These are phyloP conservation scores for Dinothrombium tinctorium DNA, from an alignment of 1,140 invertebrate genomes.

Conservation along the genomic window DNA sequence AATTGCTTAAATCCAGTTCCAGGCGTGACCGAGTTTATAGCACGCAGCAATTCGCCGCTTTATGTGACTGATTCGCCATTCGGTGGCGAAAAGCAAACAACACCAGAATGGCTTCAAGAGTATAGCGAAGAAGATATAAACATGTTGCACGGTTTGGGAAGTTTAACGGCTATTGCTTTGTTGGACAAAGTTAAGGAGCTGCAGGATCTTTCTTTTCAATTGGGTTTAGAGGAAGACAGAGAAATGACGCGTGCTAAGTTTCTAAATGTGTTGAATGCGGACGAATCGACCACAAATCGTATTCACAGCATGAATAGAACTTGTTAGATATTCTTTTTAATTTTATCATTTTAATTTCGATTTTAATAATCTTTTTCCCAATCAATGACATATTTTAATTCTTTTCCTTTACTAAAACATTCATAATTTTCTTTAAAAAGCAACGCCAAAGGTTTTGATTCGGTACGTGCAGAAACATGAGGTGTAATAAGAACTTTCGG, in stretches of 20 bases:
- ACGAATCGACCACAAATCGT: background rate
- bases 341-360: no score
- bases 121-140: constrained; percentile 36
- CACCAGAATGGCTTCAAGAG: constrained; percentile 22
- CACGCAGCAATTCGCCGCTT: constrained; percentile 18
- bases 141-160: constrained; percentile 46
- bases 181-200: constrained; percentile 75
- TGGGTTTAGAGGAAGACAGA: constrained; percentile 69
- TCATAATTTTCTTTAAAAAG: constrained; percentile 23
- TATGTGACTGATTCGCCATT: constrained; percentile 14
- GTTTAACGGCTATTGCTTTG: constrained; percentile 46
- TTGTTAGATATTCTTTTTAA: no score
- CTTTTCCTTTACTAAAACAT: background rate
- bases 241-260: constrained; percentile 90
- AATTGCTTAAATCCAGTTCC: constrained; percentile 32
- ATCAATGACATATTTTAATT: constrained; percentile 2
- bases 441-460: constrained; percentile 21
- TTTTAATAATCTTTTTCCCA: constrained; percentile 6
- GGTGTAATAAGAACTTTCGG: constrained; percentile 30
- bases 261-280: constrained; percentile 42
- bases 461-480: constrained; percentile 27
- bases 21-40: constrained; percentile 42
- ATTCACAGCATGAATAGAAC: no score
- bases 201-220: constrained; percentile 72
- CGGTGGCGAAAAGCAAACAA: constrained; percentile 15